These are phyloP conservation scores for Epicampocera succincta DNA, from an alignment of 2,888 invertebrate genomes.

Conservation along the genomic window DNA sequence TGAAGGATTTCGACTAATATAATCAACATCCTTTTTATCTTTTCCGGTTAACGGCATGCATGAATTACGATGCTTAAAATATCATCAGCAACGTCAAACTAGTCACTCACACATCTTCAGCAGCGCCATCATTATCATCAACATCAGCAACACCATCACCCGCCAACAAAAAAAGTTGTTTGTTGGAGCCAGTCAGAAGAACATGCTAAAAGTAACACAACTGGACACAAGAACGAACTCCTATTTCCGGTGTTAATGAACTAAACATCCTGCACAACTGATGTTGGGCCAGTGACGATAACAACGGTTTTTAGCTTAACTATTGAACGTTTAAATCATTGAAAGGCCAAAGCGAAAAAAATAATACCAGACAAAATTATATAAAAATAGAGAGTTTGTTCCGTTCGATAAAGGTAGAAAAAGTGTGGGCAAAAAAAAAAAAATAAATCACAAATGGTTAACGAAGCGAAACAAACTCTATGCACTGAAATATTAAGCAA, in stretches of 20 bases:
- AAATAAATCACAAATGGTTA: constrained; percentile 35
- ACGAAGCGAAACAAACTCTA: constrained; percentile 59
- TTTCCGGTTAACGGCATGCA: constrained; percentile 65
- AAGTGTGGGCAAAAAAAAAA: constrained; percentile 1
- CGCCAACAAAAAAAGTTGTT: constrained; percentile 22
- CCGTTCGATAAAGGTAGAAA: constrained; percentile 38
- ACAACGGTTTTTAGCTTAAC: constrained; percentile 58
- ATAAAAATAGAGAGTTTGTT: constrained; percentile 63
- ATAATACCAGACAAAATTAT: constrained; percentile 47
- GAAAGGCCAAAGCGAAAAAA: background rate
- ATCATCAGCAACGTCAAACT: constrained; percentile 23
- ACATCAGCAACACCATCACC: constrained; percentile 36
- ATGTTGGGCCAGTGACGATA: constrained; percentile 44
- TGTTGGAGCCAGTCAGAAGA: constrained; percentile 6
- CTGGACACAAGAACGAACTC: constrained; percentile 60
- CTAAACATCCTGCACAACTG: constrained; percentile 69
- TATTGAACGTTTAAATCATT: constrained; percentile 52
- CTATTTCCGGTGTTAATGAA: constrained; percentile 73
- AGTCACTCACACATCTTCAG: constrained; percentile 25
- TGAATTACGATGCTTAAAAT: constrained; percentile 58
- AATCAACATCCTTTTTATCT: constrained; percentile 63
- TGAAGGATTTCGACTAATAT: constrained; percentile 55
- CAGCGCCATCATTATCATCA: constrained; percentile 17
- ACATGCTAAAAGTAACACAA: constrained; percentile 52
- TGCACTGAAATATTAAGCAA: constrained; percentile 28